Conservation (phyloP, 1,140 invertebrate species). For the Zaprionus gabonicus region DNA sequence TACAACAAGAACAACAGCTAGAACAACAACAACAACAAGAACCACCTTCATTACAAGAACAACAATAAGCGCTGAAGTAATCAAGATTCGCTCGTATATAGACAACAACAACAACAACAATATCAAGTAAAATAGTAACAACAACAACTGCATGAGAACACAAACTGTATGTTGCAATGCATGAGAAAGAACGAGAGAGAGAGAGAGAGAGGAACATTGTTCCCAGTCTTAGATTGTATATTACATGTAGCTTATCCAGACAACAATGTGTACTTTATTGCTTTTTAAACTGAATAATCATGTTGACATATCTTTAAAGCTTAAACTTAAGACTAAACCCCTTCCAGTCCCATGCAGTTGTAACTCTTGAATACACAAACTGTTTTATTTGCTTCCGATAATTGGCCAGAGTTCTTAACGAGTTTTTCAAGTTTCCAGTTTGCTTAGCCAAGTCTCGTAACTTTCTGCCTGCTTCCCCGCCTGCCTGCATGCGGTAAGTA, state of each 20-base stretch:
- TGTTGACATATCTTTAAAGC: not conserved
- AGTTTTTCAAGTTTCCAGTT: not conserved
- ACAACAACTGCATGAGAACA: conserved; percentile 47
- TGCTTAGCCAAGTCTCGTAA: conserved; percentile 19
- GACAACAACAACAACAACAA: conserved; percentile 53
- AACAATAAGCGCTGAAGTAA: conserved; percentile 46
- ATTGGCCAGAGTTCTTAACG: conserved; percentile 3
- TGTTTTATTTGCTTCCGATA: not conserved
- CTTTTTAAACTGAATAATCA: not conserved
- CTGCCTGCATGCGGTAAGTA: conserved; percentile 75
- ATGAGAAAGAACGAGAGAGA: not conserved
- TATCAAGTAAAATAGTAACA: conserved; percentile 33
- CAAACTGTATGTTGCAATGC: conserved; percentile 5
- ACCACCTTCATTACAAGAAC: conserved; percentile 53
- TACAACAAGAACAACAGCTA: conserved; percentile 47
- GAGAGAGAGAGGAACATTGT: not conserved
- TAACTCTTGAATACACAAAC: not conserved
- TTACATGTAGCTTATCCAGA: not conserved
- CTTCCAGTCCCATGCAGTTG: not conserved
- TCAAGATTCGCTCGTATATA: conserved; percentile 25
- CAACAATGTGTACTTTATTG: not conserved
- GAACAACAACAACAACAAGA: conserved; percentile 52
- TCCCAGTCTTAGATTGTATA: not conserved
- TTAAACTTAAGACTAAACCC: not conserved
- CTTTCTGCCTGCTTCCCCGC: not conserved